These are phyloP conservation scores for Tetrax tetrax DNA, from an alignment of 2,113 vertebrate genomes.

Conservation along the genomic window DNA sequence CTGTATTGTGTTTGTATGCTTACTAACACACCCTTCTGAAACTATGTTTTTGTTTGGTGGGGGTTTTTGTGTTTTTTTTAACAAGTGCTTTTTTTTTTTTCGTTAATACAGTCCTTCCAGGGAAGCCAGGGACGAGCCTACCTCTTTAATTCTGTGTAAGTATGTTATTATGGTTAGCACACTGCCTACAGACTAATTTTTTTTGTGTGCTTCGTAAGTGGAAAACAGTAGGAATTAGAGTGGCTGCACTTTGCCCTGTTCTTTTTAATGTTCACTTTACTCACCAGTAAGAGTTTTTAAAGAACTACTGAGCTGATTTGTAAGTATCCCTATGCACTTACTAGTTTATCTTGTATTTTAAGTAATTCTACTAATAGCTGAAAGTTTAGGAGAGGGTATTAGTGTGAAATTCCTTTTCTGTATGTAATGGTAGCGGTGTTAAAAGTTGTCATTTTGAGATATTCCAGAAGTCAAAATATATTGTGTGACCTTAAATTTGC, in stretches of 20 bases:
- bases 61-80: not conserved
- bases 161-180: constrained; percentile 47
- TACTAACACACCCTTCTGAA: not conserved
- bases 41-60: not conserved
- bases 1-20: not conserved
- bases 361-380: not conserved
- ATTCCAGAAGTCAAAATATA: not conserved
- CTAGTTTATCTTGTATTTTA: not conserved
- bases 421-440: not conserved
- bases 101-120: constrained; percentile 91
- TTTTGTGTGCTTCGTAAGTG: not conserved
- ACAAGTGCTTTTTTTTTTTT: not conserved
- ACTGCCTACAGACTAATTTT: not conserved
- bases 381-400: not conserved
- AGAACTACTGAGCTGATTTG: not conserved
- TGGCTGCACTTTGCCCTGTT: not conserved
- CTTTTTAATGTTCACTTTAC: not conserved
- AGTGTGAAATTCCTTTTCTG: not conserved
- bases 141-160: constrained; percentile 99
- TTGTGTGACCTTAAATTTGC: not conserved
- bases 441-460: not conserved
- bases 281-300: not conserved
- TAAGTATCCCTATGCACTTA: not conserved
- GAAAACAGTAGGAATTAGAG: not conserved
- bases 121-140: constrained; percentile 98